Percentiles rank a stretch among this genome's conserved stretches.
phyloP scores from a whole-genome alignment of 1,140 invertebrate species.

The Drosophila lacertosa region DNA sequence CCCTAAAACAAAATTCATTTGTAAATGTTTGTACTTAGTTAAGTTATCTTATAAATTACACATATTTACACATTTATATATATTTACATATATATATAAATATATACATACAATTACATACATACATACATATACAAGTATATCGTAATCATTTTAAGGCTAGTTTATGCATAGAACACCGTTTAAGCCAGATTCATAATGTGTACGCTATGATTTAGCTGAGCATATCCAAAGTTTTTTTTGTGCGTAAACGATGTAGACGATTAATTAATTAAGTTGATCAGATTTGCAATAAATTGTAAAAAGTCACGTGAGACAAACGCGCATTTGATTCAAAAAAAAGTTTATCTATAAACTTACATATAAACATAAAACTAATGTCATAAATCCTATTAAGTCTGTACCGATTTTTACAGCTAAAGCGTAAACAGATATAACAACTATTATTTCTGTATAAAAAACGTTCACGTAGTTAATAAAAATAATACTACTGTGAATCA shows the following conservation, averaged over 20 bases:
- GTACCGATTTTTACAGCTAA: slow-evolving; percentile 1
- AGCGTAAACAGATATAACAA: not conserved
- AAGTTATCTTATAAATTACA: slow-evolving; percentile 1
- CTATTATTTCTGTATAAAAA: slow-evolving; percentile 5
- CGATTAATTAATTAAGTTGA: slow-evolving; percentile 10
- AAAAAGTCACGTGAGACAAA: slow-evolving; percentile 32
- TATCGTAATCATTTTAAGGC: slow-evolving; percentile 6
- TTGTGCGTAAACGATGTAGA: slow-evolving; percentile 12
- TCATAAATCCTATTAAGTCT: not conserved
- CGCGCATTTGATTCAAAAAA: not conserved
- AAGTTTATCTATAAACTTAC: not conserved
- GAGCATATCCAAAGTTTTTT: slow-evolving; percentile 31
- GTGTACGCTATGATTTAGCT: slow-evolving; percentile 18
- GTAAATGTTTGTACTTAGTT: slow-evolving; percentile 37
- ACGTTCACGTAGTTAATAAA: slow-evolving; percentile 17
- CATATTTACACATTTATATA: slow-evolving; percentile 1
- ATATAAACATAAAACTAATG: not conserved
- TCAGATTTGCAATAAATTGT: slow-evolving; percentile 57
- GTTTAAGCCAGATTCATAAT: slow-evolving; percentile 3
- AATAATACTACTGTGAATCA: slow-evolving; percentile 1
- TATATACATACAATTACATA: slow-evolving; percentile 12
- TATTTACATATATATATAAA: slow-evolving; percentile 19
- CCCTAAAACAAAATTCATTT: slow-evolving; percentile 13
- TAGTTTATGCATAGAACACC: not conserved
- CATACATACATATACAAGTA: slow-evolving; percentile 2